These are phyloP conservation scores for Poeciliopsis infans DNA, from an alignment of 2,797 vertebrate species.

Conservation along the genomic window DNA sequence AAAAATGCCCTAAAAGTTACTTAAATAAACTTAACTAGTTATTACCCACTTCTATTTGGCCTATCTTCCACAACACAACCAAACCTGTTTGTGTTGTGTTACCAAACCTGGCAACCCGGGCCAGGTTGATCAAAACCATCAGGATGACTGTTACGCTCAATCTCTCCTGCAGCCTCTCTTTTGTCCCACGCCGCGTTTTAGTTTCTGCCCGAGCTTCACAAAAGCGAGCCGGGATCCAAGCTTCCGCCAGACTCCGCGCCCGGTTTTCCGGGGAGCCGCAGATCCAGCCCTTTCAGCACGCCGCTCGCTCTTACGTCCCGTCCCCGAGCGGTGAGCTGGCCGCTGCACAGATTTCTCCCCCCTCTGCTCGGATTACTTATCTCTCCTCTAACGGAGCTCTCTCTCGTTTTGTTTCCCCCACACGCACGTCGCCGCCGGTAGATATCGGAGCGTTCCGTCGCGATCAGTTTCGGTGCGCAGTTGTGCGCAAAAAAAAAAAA, in stretches of 20 bases:
- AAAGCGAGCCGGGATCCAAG: slow-evolving; percentile 63
- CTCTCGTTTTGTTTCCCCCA: not conserved
- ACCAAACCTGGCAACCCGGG: not conserved
- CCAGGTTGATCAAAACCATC: not conserved
- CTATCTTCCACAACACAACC: not conserved
- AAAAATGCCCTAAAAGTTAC: no score
- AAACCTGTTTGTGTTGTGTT: no score
- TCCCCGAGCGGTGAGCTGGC: slow-evolving; percentile 72
- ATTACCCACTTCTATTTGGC: no score
- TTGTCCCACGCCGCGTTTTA: slow-evolving; percentile 67
- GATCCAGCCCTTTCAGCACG: slow-evolving; percentile 79
- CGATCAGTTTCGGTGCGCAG: slow-evolving; percentile 29
- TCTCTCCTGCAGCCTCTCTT: not conserved
- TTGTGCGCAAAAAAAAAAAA: slow-evolving; percentile 10
- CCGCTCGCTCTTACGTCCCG: slow-evolving; percentile 73
- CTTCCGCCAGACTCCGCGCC: slow-evolving; percentile 67
- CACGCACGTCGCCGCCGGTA: slow-evolving; percentile 15
- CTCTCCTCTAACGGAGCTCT: slow-evolving; percentile 41
- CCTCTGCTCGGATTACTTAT: slow-evolving; percentile 59
- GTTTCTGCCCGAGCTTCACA: slow-evolving; percentile 37
- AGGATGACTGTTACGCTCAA: not conserved
- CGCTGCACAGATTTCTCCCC: slow-evolving; percentile 67
- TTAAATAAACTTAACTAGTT: no score
- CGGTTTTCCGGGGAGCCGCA: slow-evolving; percentile 79
- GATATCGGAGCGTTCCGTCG: slow-evolving; percentile 20